A percentile compares a stretch with the other conserved stretches of the same genome.
Conservation (phyloP, 2,888 invertebrate species). For the Lycia hirtaria region DNA sequence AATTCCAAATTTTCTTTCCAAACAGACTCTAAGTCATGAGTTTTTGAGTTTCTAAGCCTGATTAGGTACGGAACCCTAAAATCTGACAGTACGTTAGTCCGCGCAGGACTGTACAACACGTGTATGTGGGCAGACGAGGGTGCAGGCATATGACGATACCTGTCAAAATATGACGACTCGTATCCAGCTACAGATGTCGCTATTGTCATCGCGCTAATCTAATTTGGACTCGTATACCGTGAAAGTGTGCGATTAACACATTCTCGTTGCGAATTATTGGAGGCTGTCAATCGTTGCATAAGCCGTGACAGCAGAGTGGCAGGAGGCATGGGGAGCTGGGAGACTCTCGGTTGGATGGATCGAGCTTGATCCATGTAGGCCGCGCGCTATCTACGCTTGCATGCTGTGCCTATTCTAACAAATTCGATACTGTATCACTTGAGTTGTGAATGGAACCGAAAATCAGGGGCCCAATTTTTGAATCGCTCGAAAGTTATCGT, state of each 20-base stretch:
- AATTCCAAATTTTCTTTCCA: too few relatives aligned
- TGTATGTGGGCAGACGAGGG: constrained; percentile 82
- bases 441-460: too few relatives aligned
- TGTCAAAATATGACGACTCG: constrained; percentile 84
- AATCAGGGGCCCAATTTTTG: too few relatives aligned
- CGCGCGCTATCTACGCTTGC: constrained; percentile 31
- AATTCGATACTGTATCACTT: too few relatives aligned
- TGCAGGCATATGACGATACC: constrained; percentile 74
- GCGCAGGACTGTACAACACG: constrained; percentile 74
- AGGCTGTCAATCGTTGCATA: constrained; percentile 83
- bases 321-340: constrained; percentile 69
- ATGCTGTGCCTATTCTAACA: too few relatives aligned
- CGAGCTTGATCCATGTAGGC: constrained; percentile 36
- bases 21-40: too few relatives aligned
- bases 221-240: constrained; percentile 79
- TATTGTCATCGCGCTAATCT: constrained; percentile 81
- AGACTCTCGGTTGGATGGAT: constrained; percentile 39
- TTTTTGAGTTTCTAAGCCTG: too few relatives aligned
- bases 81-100: constrained; percentile 48
- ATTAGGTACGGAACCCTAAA: constrained; percentile 58
- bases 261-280: constrained; percentile 83
- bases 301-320: constrained; percentile 84
- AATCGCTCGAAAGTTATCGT: too few relatives aligned
- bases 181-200: constrained; percentile 80
- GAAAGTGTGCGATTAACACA: constrained; percentile 84